Evolutionary conservation across 2,888 invertebrate species (phyloP).

Genomic region (Ennomos fuscantarius): DNA sequence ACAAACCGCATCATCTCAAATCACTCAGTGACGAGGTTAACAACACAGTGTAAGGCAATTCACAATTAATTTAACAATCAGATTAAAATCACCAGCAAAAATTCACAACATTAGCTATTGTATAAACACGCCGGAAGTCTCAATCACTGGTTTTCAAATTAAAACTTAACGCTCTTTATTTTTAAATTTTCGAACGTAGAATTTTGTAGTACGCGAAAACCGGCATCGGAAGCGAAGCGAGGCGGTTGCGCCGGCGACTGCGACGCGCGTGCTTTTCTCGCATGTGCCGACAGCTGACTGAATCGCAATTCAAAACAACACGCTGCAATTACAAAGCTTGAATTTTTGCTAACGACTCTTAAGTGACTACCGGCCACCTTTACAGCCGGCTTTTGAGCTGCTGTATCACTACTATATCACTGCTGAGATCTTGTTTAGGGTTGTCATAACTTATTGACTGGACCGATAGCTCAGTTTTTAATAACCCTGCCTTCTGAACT

Average conservation of each 20-base stretch:
- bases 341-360: constrained; percentile 72
- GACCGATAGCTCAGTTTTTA: too few relatives aligned
- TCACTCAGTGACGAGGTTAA: constrained; percentile 49
- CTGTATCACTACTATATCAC: constrained; percentile 27
- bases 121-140: constrained; percentile 4
- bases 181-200: constrained; percentile 27
- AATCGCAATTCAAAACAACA: constrained; percentile 78
- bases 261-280: constrained; percentile 76
- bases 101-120: constrained; percentile 35
- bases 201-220: constrained; percentile 62
- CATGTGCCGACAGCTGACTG: constrained; percentile 83
- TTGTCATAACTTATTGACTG: constrained; percentile 22
- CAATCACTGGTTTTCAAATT: constrained; percentile 4
- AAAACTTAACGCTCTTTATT: constrained; percentile 4
- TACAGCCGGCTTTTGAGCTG: constrained; percentile 42
- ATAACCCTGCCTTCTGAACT: too few relatives aligned
- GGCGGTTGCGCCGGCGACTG: constrained; percentile 77
- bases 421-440: constrained; percentile 30
- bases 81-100: constrained; percentile 41
- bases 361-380: constrained; percentile 48
- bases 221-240: constrained; percentile 42
- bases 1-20: constrained; percentile 45
- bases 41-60: constrained; percentile 43
- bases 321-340: constrained; percentile 70
- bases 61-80: constrained; percentile 48